These are phyloP conservation scores for Pachycephala philippinensis DNA, from an alignment of 2,113 vertebrate species.

Conservation along the genomic window DNA sequence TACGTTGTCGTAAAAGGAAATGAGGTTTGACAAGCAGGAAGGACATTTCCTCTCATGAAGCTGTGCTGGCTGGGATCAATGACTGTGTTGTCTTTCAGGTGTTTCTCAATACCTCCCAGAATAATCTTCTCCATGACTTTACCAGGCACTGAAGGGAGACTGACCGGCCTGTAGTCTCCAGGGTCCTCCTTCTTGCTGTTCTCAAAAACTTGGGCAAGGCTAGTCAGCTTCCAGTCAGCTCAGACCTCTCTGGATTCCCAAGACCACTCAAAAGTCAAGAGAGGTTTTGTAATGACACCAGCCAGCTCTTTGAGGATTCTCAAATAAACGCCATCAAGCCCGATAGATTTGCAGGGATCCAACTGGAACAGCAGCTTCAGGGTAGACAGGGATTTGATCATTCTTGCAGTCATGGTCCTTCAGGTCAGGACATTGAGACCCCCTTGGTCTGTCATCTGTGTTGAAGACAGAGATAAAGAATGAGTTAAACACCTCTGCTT, in stretches of 20 bases:
- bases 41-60: neutral
- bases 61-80: neutral
- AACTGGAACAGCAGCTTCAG: neutral
- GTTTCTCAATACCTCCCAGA: neutral
- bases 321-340: neutral
- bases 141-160: neutral
- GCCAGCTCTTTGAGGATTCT: neutral
- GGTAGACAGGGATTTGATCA: neutral
- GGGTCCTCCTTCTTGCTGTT: neutral
- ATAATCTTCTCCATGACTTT: neutral
- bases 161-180: neutral
- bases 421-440: neutral
- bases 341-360: neutral
- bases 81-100: neutral
- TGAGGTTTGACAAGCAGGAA: neutral
- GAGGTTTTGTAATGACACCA: neutral
- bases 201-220: neutral
- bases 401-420: neutral
- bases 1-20: neutral
- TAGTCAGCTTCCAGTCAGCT: neutral
- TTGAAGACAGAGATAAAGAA: neutral
- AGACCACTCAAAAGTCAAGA: neutral
- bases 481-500: neutral
- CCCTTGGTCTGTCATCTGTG: neutral
- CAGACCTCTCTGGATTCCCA: neutral